Evolutionary conservation across 2,113 vertebrate species (phyloP), one percentile per base, ranked within the genome.

Genomic region (Miniopterus natalensis): DNA sequence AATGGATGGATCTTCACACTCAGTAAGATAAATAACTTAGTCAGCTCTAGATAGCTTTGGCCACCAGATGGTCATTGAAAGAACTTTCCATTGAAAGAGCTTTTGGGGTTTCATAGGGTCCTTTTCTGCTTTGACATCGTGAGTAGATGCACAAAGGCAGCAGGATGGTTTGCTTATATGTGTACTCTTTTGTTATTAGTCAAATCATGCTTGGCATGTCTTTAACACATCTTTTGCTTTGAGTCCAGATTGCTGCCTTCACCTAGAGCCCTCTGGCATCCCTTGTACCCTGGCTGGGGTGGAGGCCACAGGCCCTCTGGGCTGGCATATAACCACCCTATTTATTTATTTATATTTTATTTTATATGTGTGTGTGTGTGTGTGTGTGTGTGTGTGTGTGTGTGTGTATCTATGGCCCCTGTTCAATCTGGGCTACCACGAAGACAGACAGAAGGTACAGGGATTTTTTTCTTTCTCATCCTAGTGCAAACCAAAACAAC

Each of bases 81-180:
- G 51, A 29, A 13, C 36, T 49, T 51, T 12, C 29, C n/a, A 2
- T 11, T 71, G 36, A 78, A 74, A 83, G 55, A 51, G 1, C 14
- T 47, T 87, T 31, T 45, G 49, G 65, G 5, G 18, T 63, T 68
- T 70, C 70, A 8, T 6, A 59, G 18, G 21, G 5, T 42, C 55
- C 8, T 14, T 36, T 53, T 18, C n/a, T 40, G 47, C 29, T 31
- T 53, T 47, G 61, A n/a, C 20, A 8, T 25, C 18, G 29, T 75
- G 31, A n/a, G 25, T 4, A 45, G 42, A 20, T 6, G 5, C 63
- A 14, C 4, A 27, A 36, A 27, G 57, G 88, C 90, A 66, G 18
- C 21, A 5, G 25, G 36, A 2, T 5, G 21, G 13, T 55, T 45
- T 92, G 21, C n/a, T 51, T 57, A 0, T 12, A 0, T 6, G 17